phyloP scores from a whole-genome alignment of 2,888 invertebrate species.

The Tanytarsus gracilentus region DNA sequence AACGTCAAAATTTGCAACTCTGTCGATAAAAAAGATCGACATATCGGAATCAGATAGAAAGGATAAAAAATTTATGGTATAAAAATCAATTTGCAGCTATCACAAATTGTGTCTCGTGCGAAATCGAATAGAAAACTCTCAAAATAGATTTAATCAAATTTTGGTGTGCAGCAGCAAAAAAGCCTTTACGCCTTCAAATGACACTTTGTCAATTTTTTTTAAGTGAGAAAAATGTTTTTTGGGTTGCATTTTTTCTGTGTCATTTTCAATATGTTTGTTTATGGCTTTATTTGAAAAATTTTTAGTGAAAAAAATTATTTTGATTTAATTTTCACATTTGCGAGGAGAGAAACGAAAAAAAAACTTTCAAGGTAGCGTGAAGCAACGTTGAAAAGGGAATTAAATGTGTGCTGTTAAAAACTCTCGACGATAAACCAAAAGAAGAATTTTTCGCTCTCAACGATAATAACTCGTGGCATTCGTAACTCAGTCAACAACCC shows the following conservation, averaged over 20 bases:
- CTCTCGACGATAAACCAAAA: neutral
- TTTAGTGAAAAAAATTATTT: neutral
- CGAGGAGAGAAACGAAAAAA: neutral
- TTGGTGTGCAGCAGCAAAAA: neutral
- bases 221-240: neutral
- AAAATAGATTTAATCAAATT: conserved; percentile 3
- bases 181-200: conserved; percentile 19
- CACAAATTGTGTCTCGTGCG: neutral
- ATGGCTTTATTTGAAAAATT: neutral
- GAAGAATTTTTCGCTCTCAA: conserved; percentile 3
- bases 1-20: too few species aligned
- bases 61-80: neutral
- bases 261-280: neutral
- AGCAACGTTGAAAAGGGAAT: neutral
- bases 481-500: neutral
- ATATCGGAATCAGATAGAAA: too few species aligned
- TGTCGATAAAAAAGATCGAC: too few species aligned
- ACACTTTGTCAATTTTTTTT: conserved; percentile 11
- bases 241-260: neutral
- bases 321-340: neutral
- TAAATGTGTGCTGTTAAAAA: neutral
- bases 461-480: conserved; percentile 12
- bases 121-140: neutral
- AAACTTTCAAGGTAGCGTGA: conserved; percentile 6
- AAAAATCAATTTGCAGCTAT: conserved; percentile 6